phyloP scores from a whole-genome alignment of 2,888 invertebrate species.

The Laspeyria flexula region DNA sequence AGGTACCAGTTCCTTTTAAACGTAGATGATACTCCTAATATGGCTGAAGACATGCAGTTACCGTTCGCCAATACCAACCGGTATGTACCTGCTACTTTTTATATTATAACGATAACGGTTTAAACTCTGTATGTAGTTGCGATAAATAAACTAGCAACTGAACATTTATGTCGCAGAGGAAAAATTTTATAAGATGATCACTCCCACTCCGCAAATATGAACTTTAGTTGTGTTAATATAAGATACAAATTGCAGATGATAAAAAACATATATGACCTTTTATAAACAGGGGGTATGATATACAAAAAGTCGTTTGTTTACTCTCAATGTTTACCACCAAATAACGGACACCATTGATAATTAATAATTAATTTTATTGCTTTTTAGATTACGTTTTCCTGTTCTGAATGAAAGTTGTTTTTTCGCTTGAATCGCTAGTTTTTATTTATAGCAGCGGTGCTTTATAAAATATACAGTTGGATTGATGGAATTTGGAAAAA shows the following conservation, averaged over 20 bases:
- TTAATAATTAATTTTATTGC: conserved; percentile 42
- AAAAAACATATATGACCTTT: too few relatives aligned
- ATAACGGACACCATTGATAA: conserved; percentile 40
- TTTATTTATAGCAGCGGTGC: neutral
- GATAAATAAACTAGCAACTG: conserved; percentile 44
- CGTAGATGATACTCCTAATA: conserved; percentile 41
- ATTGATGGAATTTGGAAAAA: neutral
- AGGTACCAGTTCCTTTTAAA: conserved; percentile 20
- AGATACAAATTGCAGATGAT: too few relatives aligned
- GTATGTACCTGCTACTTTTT: conserved; percentile 42
- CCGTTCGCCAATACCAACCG: conserved; percentile 46
- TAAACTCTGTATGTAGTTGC: conserved; percentile 37
- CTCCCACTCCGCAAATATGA: too few relatives aligned
- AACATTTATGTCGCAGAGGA: neutral
- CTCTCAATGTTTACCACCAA: conserved; percentile 23
- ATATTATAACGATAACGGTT: conserved; percentile 60
- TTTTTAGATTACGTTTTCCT: conserved; percentile 41
- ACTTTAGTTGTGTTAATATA: too few relatives aligned
- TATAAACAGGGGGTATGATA: too few relatives aligned
- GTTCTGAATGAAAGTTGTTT: conserved; percentile 43
- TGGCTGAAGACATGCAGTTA: conserved; percentile 47
- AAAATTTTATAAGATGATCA: too few relatives aligned
- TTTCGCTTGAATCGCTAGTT: conserved; percentile 25
- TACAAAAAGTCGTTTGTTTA: conserved; percentile 43
- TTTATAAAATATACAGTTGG: neutral